phyloP scores from a whole-genome alignment of 1,140 invertebrate species.

The Hyles vespertilio region DNA sequence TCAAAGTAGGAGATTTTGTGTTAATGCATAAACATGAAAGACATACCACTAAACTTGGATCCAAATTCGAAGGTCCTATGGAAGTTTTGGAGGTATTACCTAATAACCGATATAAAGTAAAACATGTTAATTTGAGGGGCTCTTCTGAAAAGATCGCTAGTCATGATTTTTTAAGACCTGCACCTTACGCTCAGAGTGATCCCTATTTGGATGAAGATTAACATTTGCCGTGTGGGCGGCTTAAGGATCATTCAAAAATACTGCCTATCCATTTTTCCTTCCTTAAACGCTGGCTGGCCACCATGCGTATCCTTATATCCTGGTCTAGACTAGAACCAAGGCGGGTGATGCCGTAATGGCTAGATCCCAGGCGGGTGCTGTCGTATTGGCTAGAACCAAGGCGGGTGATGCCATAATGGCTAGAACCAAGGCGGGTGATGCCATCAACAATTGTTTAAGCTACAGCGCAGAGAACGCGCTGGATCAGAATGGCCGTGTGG shows the following conservation, averaged over 20 bases:
- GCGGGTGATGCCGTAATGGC: too few species aligned
- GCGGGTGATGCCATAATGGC: conserved; percentile 9
- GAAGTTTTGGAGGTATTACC: conserved; percentile 24
- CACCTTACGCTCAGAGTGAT: conserved; percentile 15
- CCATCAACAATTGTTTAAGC: neutral
- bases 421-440: too few species aligned
- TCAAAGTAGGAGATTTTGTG: conserved; percentile 30
- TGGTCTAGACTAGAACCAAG: too few species aligned
- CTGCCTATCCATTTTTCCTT: conserved; percentile 9
- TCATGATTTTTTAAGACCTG: conserved; percentile 22
- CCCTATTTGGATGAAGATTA: conserved; percentile 15
- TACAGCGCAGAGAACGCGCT: conserved; percentile 7
- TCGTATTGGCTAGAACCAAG: neutral
- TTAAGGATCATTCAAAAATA: too few species aligned
- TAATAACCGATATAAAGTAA: conserved; percentile 25
- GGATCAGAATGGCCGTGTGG: conserved; percentile 8
- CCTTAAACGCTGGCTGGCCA: conserved; percentile 17
- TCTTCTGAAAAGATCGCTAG: conserved; percentile 27
- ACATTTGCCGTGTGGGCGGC: too few species aligned
- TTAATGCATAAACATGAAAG: conserved; percentile 28
- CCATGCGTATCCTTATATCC: conserved; percentile 17
- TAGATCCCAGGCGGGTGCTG: conserved; percentile 12
- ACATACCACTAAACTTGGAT: conserved; percentile 29
- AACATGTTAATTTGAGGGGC: conserved; percentile 27
- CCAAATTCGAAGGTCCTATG: conserved; percentile 29